These are phyloP conservation scores for Chelonia mydas DNA, from an alignment of 2,797 vertebrate genomes.

Conservation along the genomic window DNA sequence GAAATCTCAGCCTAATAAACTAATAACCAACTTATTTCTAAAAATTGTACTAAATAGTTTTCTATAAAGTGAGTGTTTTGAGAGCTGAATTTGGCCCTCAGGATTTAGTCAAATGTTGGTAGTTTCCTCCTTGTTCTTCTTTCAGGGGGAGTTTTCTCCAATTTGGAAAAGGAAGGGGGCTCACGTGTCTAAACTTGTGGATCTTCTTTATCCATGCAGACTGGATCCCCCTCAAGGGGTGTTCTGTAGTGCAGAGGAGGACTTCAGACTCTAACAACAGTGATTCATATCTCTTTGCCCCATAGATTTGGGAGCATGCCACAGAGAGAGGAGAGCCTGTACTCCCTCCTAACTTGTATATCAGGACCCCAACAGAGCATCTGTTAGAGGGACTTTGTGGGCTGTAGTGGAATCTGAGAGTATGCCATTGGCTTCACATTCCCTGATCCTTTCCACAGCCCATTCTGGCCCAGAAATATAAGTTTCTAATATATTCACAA, in stretches of 20 bases:
- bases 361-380: neutral
- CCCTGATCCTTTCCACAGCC: neutral
- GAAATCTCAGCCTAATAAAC: neutral
- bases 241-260: neutral
- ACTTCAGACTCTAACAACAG: neutral
- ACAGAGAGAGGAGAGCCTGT: neutral
- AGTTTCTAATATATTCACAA: neutral
- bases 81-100: neutral
- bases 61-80: neutral
- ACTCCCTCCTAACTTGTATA: neutral
- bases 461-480: neutral
- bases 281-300: neutral
- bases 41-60: neutral
- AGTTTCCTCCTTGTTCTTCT: neutral
- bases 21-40: neutral
- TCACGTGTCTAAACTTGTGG: neutral
- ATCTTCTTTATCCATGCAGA: rapidly evolving
- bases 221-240: neutral
- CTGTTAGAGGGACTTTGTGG: neutral
- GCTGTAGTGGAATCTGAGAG: neutral
- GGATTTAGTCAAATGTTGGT: neutral
- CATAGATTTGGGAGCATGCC: rapidly evolving
- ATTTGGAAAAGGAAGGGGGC: neutral
- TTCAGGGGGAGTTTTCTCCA: rapidly evolving
- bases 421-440: rapidly evolving